These are phyloP conservation scores for Zosterops pallidus DNA, from an alignment of 2,113 vertebrate species.

Conservation along the genomic window DNA sequence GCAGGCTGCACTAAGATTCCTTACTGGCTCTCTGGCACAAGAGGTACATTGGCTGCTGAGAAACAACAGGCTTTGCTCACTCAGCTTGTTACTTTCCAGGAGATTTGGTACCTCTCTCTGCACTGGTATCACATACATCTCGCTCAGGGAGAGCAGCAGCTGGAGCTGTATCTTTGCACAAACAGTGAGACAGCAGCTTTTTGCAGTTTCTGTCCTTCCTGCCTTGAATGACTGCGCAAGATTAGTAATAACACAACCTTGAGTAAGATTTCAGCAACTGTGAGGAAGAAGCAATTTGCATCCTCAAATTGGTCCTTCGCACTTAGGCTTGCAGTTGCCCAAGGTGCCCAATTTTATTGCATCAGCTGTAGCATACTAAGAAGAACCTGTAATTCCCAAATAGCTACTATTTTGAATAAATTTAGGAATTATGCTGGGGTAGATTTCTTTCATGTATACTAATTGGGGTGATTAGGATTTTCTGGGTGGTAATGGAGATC, in stretches of 20 bases:
- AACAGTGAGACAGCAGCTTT: background rate
- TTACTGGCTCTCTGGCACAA: background rate
- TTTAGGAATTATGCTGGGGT: background rate
- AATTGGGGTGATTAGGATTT: background rate
- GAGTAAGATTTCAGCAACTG: background rate
- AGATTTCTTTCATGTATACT: background rate
- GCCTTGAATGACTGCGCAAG: background rate
- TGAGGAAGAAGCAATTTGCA: background rate
- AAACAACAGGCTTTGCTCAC: background rate
- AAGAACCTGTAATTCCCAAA: background rate
- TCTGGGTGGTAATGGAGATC: background rate
- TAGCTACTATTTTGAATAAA: background rate
- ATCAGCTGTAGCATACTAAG: background rate
- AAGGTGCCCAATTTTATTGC: background rate
- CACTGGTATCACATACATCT: background rate
- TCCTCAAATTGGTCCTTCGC: background rate
- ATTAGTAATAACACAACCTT: background rate
- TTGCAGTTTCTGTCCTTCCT: background rate
- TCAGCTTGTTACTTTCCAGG: background rate
- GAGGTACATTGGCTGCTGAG: background rate
- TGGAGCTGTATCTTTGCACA: background rate
- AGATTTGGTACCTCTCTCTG: background rate
- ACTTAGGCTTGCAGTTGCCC: background rate
- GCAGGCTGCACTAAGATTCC: background rate
- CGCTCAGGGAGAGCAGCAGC: background rate